Evolutionary conservation across 2,113 vertebrate genomes (phyloP).

Genomic region (Tor tambroides): DNA sequence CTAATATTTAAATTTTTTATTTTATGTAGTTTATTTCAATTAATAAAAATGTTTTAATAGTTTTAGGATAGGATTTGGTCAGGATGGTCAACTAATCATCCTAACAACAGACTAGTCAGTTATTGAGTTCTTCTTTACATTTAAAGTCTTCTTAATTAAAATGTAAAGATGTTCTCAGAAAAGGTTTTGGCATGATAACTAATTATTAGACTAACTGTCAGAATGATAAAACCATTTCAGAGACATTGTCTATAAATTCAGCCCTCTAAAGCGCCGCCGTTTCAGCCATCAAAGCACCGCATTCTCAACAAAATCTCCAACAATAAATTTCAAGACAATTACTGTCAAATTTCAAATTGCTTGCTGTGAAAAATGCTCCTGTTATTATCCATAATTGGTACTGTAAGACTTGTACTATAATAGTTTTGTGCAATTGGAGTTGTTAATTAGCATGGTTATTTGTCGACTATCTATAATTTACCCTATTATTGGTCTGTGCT

Average conservation of each 20-base stretch:
- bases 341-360: not conserved
- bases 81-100: not conserved
- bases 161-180: not conserved
- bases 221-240: not conserved
- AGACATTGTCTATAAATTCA: not conserved
- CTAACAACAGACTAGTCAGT: not conserved
- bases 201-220: not conserved
- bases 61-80: too few relatives aligned
- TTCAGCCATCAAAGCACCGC: not conserved
- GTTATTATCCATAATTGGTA: not conserved
- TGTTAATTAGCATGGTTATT: too few relatives aligned
- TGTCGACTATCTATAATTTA: too few relatives aligned
- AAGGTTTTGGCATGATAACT: not conserved
- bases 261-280: not conserved
- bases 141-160: not conserved
- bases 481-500: not conserved
- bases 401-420: not conserved
- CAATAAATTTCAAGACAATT: constrained; percentile 5
- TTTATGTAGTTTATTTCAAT: not conserved
- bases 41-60: not conserved
- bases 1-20: not conserved
- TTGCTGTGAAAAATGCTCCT: not conserved
- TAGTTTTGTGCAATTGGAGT: not conserved
- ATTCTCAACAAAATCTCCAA: not conserved
- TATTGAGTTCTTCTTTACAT: not conserved